Percentiles rank a stretch among this genome's conserved stretches.
These are phyloP conservation scores for Formica selysi DNA, from an alignment of 1,140 invertebrate species.

Conservation along the genomic window DNA sequence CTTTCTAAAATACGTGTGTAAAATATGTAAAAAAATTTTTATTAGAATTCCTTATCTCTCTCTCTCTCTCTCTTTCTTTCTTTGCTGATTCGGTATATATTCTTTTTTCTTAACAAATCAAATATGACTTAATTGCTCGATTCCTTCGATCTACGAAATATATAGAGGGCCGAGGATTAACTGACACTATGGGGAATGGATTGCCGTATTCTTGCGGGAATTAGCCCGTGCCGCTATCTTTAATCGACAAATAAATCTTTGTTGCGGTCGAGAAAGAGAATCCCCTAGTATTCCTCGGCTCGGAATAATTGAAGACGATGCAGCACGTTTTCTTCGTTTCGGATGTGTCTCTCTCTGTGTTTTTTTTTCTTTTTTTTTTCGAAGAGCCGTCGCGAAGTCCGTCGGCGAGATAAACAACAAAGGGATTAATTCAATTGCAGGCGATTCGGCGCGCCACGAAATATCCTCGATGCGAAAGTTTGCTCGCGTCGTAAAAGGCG, in stretches of 20 bases:
- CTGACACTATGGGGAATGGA: conserved; percentile 38
- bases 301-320: conserved; percentile 67
- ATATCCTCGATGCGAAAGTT: conserved; percentile 15
- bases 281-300: conserved; percentile 1
- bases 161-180: neutral
- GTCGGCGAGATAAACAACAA: conserved; percentile 31
- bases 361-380: neutral
- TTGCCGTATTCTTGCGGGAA: conserved; percentile 65
- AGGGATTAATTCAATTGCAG: conserved; percentile 46
- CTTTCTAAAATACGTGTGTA: neutral
- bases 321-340: conserved; percentile 42
- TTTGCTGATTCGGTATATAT: neutral
- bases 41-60: neutral
- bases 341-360: conserved; percentile 30
- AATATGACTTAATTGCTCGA: neutral
- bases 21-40: neutral
- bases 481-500: conserved; percentile 15
- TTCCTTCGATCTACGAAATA: neutral
- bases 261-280: conserved; percentile 17
- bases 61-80: neutral
- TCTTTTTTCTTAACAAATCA: conserved; percentile 2
- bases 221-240: conserved; percentile 65
- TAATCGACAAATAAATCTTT: conserved; percentile 74
- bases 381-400: neutral
- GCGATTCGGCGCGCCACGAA: conserved; percentile 17